phyloP scores from a whole-genome alignment of 1,140 invertebrate genomes.

The Musca domestica region DNA sequence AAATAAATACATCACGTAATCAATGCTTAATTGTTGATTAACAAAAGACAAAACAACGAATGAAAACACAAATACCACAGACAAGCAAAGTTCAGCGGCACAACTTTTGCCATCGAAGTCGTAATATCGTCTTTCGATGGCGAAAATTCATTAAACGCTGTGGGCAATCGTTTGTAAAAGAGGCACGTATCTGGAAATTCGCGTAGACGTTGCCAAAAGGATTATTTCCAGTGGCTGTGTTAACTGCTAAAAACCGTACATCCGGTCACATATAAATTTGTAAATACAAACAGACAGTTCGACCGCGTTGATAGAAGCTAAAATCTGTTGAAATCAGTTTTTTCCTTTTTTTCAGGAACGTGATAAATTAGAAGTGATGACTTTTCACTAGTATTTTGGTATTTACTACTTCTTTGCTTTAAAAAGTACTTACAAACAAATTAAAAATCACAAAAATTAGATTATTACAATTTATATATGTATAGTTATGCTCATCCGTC shows the following conservation, averaged over 20 bases:
- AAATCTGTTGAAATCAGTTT: too few species aligned
- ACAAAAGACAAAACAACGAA: neutral
- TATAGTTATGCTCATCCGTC: too few species aligned
- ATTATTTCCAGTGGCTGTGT: slow-evolving; percentile 4
- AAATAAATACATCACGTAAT: slow-evolving; percentile 17
- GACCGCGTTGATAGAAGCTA: neutral
- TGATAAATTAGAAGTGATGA: slow-evolving; percentile 10
- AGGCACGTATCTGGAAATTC: slow-evolving; percentile 1
- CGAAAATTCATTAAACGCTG: slow-evolving; percentile 8
- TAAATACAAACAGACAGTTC: neutral
- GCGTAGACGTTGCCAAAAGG: neutral
- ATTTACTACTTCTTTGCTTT: too few species aligned
- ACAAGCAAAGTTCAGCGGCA: too few species aligned
- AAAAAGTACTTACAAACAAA: too few species aligned
- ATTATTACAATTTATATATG: too few species aligned
- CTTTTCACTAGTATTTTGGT: too few species aligned
- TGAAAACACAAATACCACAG: neutral
- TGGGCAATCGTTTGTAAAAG: slow-evolving; percentile 5
- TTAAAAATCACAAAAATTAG: too few species aligned
- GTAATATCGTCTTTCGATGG: neutral
- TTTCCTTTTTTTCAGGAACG: neutral
- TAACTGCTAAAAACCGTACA: slow-evolving; percentile 11
- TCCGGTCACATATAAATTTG: neutral
- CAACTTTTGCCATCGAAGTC: slow-evolving; percentile 5
- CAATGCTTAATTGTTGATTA: slow-evolving; percentile 18